Evolutionary conservation across 2,797 vertebrate species (phyloP).

Genomic region (Eulemur albifrons): DNA sequence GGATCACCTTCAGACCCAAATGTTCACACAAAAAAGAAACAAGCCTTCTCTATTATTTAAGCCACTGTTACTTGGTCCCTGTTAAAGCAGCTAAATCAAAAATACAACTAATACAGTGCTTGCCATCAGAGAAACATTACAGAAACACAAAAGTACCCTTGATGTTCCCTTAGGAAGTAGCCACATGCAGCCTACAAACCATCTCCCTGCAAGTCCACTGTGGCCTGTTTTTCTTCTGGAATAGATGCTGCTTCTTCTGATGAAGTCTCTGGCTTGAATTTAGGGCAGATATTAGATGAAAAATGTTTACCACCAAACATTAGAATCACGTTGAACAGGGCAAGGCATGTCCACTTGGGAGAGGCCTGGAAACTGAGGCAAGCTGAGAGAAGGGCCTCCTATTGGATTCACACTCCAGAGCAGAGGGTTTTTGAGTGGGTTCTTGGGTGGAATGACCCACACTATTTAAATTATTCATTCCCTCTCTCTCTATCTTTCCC

Average conservation of each 20-base stretch:
- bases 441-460: background rate
- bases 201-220: background rate
- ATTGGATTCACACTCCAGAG: background rate
- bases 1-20: background rate
- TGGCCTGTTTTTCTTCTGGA: background rate
- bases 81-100: background rate
- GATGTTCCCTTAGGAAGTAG: background rate
- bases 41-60: background rate
- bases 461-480: background rate
- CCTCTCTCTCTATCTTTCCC: background rate
- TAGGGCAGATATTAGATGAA: background rate
- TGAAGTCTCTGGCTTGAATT: background rate
- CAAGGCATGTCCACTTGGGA: too few relatives aligned
- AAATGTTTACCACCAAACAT: background rate
- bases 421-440: background rate
- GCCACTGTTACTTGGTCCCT: background rate
- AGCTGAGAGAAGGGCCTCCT: background rate
- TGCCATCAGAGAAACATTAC: background rate
- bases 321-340: background rate
- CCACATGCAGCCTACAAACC: background rate
- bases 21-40: background rate
- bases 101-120: background rate
- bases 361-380: background rate
- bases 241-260: background rate
- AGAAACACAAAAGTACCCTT: background rate